Evolutionary conservation across 2,888 invertebrate genomes (phyloP).

Genomic region (Lucinisca nassula): DNA sequence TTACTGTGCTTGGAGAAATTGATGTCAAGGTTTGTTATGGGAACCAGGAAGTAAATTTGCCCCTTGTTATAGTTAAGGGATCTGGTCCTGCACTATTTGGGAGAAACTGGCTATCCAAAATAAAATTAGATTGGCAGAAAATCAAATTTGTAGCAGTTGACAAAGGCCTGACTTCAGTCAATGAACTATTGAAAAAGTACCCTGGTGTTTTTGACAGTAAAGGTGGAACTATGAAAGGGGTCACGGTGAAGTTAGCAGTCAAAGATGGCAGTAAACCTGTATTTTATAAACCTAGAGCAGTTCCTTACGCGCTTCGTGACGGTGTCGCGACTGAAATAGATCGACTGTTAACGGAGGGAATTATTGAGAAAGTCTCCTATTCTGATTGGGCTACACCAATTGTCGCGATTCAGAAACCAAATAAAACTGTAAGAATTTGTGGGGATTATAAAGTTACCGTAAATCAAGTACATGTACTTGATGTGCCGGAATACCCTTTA

Average conservation of each 20-base stretch:
- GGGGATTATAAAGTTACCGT: constrained; percentile 62
- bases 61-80: constrained; percentile 29
- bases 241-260: background rate
- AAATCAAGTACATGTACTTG: constrained; percentile 28
- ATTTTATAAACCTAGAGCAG: constrained; percentile 27
- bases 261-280: background rate
- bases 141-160: background rate
- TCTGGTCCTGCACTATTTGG: constrained; percentile 27
- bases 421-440: constrained; percentile 39
- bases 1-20: background rate
- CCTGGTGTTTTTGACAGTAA: background rate
- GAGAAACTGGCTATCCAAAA: constrained; percentile 20
- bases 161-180: background rate
- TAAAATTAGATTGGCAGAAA: constrained; percentile 20
- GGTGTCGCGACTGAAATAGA: constrained; percentile 20
- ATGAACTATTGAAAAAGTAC: background rate
- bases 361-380: constrained; percentile 23
- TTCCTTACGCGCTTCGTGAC: constrained; percentile 35
- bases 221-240: background rate
- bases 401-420: background rate
- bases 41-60: background rate
- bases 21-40: constrained; percentile 16
- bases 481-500: constrained; percentile 9
- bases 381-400: constrained; percentile 37
- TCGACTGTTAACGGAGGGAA: constrained; percentile 14